These are phyloP conservation scores for Turnix velox DNA, from an alignment of 2,113 vertebrate genomes.

Conservation along the genomic window DNA sequence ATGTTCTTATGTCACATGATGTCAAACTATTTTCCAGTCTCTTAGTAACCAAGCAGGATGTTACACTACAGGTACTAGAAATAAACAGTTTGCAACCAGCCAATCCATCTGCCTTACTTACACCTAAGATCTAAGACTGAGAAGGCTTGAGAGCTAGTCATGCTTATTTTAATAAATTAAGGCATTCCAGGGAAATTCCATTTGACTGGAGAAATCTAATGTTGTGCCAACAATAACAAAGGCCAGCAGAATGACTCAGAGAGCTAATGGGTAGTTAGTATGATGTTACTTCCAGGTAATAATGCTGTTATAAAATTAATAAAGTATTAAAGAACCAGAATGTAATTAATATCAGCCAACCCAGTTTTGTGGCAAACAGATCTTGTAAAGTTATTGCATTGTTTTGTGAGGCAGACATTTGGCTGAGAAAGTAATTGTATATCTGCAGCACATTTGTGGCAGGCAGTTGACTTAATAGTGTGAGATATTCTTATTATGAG, in stretches of 20 bases:
- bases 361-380: background rate
- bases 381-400: background rate
- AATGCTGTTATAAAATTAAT: conserved; percentile 14
- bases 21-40: background rate
- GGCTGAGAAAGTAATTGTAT: background rate
- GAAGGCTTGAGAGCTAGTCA: background rate
- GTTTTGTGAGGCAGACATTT: background rate
- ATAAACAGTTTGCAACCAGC: background rate
- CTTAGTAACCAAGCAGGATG: background rate
- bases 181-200: conserved; percentile 28
- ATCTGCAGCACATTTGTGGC: background rate
- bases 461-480: background rate
- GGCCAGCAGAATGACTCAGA: conserved; percentile 25
- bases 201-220: background rate
- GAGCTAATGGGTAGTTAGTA: background rate
- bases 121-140: background rate
- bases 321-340: background rate
- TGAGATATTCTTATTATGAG: background rate
- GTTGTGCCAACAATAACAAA: conserved; percentile 35
- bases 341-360: background rate
- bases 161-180: conserved; percentile 32
- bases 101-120: background rate
- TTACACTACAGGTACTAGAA: background rate
- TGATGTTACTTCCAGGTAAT: background rate
- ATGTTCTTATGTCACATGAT: background rate